Conservation (phyloP, 2,888 invertebrate species). For the Bruchidius siliquastri region DNA sequence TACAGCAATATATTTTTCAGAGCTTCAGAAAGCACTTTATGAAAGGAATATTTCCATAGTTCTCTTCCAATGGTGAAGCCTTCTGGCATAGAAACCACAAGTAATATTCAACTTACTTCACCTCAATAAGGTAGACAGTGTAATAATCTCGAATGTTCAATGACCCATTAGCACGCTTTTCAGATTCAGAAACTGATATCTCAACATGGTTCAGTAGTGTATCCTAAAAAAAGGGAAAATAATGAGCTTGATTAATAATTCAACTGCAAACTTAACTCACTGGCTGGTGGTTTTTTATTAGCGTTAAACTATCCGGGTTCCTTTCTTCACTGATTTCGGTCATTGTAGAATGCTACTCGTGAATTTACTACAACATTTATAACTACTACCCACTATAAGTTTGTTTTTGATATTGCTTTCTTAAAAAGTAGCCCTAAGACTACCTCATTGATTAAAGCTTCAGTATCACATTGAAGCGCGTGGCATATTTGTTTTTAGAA, state of each 20-base stretch:
- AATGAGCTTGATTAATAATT: background rate
- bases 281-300: background rate
- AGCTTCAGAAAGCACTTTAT: no score
- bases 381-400: background rate
- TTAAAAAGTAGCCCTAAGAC: background rate
- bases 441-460: background rate
- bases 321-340: background rate
- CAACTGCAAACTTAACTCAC: background rate
- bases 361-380: background rate
- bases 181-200: constrained; percentile 71
- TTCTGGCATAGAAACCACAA: no score
- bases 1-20: no score
- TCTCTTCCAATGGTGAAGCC: no score
- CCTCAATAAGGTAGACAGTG: constrained; percentile 73
- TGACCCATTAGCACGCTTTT: constrained; percentile 70
- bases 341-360: background rate
- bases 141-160: constrained; percentile 71
- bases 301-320: background rate
- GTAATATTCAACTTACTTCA: constrained; percentile 56
- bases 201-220: constrained; percentile 66
- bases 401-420: background rate
- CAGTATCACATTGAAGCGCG: background rate
- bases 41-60: no score
- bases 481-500: background rate
- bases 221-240: constrained; percentile 50